phyloP scores from a whole-genome alignment of 1,140 invertebrate genomes.

The Nasonia longicornis region DNA sequence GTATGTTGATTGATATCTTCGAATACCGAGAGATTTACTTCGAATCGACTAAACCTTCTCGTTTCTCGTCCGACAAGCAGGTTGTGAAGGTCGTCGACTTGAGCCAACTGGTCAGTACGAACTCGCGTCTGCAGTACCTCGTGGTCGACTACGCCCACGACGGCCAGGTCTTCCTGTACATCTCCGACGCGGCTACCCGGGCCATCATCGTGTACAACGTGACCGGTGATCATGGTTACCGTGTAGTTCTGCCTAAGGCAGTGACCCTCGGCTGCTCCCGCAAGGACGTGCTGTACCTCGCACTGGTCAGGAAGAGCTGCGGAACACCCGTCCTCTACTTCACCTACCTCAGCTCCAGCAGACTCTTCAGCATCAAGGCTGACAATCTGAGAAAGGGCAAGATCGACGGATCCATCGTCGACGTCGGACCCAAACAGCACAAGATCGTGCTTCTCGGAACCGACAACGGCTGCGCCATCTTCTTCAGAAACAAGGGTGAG shows the following conservation, averaged over 20 bases:
- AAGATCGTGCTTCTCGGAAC: constrained; percentile 74
- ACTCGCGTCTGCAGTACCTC: constrained; percentile 72
- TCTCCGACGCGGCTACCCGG: constrained; percentile 74
- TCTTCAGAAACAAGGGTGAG: constrained; percentile 70
- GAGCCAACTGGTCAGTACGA: constrained; percentile 66
- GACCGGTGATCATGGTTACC: constrained; percentile 64
- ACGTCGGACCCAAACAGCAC: constrained; percentile 71
- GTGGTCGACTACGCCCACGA: constrained; percentile 71
- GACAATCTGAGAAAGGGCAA: constrained; percentile 70
- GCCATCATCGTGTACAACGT: constrained; percentile 76
- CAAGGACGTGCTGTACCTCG: constrained; percentile 73
- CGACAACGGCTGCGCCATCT: constrained; percentile 72
- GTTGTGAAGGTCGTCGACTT: constrained; percentile 72
- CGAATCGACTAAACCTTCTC: background rate
- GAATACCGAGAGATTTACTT: background rate
- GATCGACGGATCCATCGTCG: constrained; percentile 68
- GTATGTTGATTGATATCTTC: constrained; percentile 44
- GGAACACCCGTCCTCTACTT: constrained; percentile 71
- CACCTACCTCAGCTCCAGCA: constrained; percentile 71
- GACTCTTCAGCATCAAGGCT: constrained; percentile 71
- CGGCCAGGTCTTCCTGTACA: constrained; percentile 70
- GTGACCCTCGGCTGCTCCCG: constrained; percentile 57
- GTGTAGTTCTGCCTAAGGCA: constrained; percentile 72
- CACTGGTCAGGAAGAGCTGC: constrained; percentile 65
- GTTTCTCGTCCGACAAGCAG: constrained; percentile 43